These are phyloP conservation scores for Terebella lapidaria DNA, from an alignment of 2,888 invertebrate species.

Conservation along the genomic window DNA sequence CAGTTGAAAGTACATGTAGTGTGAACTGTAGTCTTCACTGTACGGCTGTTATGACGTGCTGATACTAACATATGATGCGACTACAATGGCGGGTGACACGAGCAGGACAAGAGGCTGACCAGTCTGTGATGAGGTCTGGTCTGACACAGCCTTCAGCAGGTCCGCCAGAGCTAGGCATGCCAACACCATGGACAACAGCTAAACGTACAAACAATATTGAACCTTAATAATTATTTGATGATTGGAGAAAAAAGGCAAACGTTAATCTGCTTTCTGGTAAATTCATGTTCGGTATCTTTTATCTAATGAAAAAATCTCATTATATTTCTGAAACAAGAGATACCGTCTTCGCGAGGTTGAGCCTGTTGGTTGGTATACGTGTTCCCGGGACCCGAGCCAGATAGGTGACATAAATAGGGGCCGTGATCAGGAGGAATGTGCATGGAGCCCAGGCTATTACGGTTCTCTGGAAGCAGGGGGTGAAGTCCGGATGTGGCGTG, in stretches of 20 bases:
- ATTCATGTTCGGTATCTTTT: too few relatives aligned
- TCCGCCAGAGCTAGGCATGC: slow-evolving; percentile 3
- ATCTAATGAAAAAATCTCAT: too few relatives aligned
- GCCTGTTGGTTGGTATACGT: slow-evolving; percentile 26
- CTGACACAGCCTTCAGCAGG: neutral
- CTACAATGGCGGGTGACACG: neutral
- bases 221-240: too few relatives aligned
- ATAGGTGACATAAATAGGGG: slow-evolving; percentile 57
- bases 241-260: too few relatives aligned
- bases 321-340: too few relatives aligned
- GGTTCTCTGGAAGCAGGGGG: slow-evolving; percentile 87
- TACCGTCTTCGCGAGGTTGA: slow-evolving; percentile 44
- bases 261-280: too few relatives aligned
- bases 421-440: slow-evolving; percentile 73
- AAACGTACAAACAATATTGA: too few relatives aligned
- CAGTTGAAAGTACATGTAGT: too few relatives aligned
- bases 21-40: too few relatives aligned
- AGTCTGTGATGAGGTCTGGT: neutral
- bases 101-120: neutral
- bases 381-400: slow-evolving; percentile 1
- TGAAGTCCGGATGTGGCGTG: slow-evolving; percentile 66
- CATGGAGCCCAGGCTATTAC: slow-evolving; percentile 85
- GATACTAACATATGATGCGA: slow-evolving; percentile 2
- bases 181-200: neutral
- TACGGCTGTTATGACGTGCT: too few relatives aligned